Conservation (phyloP, 2,113 vertebrate genomes). For the Clarias gariepinus region DNA sequence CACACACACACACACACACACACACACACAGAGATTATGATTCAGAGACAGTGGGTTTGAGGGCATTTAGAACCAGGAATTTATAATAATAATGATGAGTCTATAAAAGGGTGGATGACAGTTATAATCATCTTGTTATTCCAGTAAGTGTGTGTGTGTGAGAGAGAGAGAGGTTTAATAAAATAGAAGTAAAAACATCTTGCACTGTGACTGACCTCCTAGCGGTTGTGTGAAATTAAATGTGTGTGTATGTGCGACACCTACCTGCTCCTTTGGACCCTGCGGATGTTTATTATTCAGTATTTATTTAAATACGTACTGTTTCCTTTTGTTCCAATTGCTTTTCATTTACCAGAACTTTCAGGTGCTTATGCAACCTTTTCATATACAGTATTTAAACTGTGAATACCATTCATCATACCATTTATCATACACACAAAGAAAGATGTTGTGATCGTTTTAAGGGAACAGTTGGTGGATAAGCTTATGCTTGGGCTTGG, state of each 20-base stretch:
- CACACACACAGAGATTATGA: conserved; percentile 31
- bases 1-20: conserved; percentile 12
- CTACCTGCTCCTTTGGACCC: background rate
- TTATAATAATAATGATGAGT: conserved; percentile 42
- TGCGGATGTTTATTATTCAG: background rate
- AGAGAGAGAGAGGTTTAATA: background rate
- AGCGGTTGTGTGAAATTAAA: background rate
- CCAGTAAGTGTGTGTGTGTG: conserved; percentile 13
- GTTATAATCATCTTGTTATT: conserved; percentile 36
- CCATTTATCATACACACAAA: background rate
- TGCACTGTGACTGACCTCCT: background rate
- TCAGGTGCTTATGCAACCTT: background rate
- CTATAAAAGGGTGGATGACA: conserved; percentile 17
- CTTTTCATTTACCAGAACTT: conserved; percentile 2
- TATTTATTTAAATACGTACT: background rate
- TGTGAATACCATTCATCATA: background rate
- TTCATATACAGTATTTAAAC: background rate
- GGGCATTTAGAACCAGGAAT: conserved; percentile 8
- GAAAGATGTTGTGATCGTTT: background rate
- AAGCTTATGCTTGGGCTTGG: background rate
- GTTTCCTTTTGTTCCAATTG: background rate
- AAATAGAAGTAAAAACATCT: background rate
- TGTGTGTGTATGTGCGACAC: background rate
- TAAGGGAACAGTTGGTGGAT: background rate
- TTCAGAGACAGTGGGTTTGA: conserved; percentile 17